Percentiles rank a stretch among this genome's conserved stretches.
These are phyloP conservation scores for Neoniphon sammara DNA, from an alignment of 2,797 vertebrate genomes.

Conservation along the genomic window DNA sequence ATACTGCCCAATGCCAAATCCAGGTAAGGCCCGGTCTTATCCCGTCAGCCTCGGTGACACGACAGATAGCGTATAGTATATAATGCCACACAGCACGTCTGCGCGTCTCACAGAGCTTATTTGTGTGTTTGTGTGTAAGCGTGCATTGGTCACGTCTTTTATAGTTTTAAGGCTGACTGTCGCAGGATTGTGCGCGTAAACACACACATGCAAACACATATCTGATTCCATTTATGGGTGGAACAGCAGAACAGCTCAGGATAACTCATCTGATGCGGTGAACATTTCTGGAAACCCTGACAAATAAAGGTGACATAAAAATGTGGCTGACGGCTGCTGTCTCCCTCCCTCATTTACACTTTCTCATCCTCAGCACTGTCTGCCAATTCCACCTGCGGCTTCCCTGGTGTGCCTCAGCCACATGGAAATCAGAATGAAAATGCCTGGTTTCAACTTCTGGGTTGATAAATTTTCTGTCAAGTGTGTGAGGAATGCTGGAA, in stretches of 20 bases:
- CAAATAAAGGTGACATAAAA: conserved; percentile 48
- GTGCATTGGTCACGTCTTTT: not conserved
- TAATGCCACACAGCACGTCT: not conserved
- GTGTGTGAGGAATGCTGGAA: conserved; percentile 27
- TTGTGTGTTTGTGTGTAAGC: not conserved
- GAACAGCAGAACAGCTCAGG: conserved; percentile 13
- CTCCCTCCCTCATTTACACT: conserved; percentile 33
- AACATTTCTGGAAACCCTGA: conserved; percentile 37
- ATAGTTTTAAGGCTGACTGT: not conserved
- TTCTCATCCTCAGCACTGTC: conserved; percentile 26
- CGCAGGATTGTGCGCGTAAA: not conserved
- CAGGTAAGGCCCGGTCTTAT: not conserved
- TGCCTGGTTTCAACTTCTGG: conserved; percentile 28
- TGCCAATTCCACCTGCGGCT: conserved; percentile 32
- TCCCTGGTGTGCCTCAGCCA: conserved; percentile 25
- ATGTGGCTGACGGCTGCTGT: conserved; percentile 25
- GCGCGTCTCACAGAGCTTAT: not conserved
- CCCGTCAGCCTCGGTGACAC: not conserved
- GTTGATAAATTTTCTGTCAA: conserved; percentile 33
- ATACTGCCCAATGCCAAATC: not conserved
- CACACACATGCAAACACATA: conserved; percentile 11
- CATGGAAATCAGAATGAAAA: conserved; percentile 30
- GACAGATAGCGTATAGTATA: not conserved
- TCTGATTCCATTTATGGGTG: conserved; percentile 30
- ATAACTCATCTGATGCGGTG: conserved; percentile 19